These are phyloP conservation scores for Apostichopus japonicus DNA, from an alignment of 35 echinoderm and acorn worm genomes.

Conservation along the genomic window DNA sequence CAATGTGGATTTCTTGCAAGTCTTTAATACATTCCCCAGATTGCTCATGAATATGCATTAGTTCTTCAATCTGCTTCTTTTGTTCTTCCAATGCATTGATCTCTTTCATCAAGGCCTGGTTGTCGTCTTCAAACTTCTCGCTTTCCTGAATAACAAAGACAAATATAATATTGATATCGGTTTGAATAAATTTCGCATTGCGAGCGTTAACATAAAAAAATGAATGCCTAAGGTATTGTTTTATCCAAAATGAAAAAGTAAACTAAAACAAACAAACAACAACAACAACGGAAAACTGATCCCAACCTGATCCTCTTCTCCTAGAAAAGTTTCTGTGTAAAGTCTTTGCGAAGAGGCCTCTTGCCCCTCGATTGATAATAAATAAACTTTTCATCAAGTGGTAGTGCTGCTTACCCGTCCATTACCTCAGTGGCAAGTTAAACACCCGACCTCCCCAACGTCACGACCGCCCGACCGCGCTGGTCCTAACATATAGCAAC, in stretches of 20 bases:
- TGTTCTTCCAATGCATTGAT: constrained; percentile 22
- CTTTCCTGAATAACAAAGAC: constrained; percentile 15
- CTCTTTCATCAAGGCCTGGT: background rate
- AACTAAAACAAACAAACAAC: background rate
- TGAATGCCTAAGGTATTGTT: background rate
- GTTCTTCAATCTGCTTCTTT: constrained; percentile 39
- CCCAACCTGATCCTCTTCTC: too few relatives aligned
- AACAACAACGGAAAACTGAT: background rate
- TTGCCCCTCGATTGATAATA: too few relatives aligned
- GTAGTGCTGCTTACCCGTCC: too few relatives aligned
- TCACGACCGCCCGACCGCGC: too few relatives aligned
- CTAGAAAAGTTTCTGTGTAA: too few relatives aligned
- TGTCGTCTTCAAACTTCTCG: constrained; percentile 31
- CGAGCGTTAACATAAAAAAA: too few relatives aligned
- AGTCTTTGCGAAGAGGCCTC: too few relatives aligned
- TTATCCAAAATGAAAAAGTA: background rate
- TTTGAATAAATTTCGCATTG: background rate
- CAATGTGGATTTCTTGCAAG: constrained; percentile 33
- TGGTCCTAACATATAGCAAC: too few relatives aligned
- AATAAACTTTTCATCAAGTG: too few relatives aligned
- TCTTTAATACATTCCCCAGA: constrained; percentile 29
- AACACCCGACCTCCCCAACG: too few relatives aligned
- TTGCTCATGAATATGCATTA: constrained; percentile 8
- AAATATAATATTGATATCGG: background rate
- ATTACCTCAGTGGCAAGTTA: too few relatives aligned